Conservation (phyloP, 2,797 vertebrate genomes). For the Coilia nasus region DNA sequence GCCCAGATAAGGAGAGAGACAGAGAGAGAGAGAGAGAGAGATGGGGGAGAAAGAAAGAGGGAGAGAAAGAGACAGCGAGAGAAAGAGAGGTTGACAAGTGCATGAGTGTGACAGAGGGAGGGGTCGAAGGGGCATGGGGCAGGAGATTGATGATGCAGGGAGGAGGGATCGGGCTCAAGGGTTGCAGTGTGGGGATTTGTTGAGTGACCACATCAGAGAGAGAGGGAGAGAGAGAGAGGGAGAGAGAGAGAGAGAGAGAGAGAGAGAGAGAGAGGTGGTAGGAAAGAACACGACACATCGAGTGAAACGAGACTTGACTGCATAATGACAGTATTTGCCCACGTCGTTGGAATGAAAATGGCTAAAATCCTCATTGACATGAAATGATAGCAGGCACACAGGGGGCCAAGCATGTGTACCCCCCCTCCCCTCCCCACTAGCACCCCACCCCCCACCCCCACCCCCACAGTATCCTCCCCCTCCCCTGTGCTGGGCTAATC, state of each 20-base stretch:
- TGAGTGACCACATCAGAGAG: not conserved
- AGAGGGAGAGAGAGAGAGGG: not conserved
- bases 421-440: not conserved
- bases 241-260: too few species aligned
- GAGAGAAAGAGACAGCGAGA: not conserved
- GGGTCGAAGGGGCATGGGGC: not conserved
- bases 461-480: not conserved
- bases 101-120: conserved; percentile 21
- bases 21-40: conserved; percentile 38
- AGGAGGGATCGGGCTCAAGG: conserved; percentile 1
- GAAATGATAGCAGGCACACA: not conserved
- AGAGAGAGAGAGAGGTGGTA: not conserved
- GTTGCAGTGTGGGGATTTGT: conserved; percentile 5
- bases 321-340: not conserved
- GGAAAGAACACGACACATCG: not conserved
- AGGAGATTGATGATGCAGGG: conserved; percentile 11
- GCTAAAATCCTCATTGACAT: not conserved
- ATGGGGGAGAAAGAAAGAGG: not conserved
- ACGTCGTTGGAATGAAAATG: not conserved
- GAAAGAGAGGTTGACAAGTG: not conserved
- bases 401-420: not conserved
- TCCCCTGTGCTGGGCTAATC: conserved; percentile 23
- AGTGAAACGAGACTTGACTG: not conserved
- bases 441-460: not conserved
- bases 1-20: conserved; percentile 62